Evolutionary conservation across 2,888 invertebrate genomes (phyloP).

Genomic region (Gerosis bhagava): DNA sequence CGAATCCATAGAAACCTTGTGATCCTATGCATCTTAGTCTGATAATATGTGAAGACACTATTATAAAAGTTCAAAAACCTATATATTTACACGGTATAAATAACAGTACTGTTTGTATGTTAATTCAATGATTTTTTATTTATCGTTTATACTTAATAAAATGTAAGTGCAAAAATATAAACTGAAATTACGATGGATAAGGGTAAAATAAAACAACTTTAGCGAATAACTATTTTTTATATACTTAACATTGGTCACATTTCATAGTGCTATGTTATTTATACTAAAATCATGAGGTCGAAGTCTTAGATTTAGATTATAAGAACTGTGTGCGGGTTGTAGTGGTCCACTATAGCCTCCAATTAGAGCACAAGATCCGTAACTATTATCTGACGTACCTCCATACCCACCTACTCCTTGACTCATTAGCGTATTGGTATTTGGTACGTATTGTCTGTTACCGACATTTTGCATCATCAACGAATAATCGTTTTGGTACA

Average conservation of each 20-base stretch:
- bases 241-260: conserved; percentile 11
- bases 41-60: too few species aligned
- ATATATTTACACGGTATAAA: too few species aligned
- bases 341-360: conserved; percentile 64
- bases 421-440: conserved; percentile 60
- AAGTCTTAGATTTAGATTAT: conserved; percentile 78
- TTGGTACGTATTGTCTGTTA: conserved; percentile 67
- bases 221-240: too few species aligned
- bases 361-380: conserved; percentile 69
- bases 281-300: conserved; percentile 83
- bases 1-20: too few species aligned
- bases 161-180: too few species aligned
- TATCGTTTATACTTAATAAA: too few species aligned
- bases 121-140: too few species aligned
- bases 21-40: too few species aligned
- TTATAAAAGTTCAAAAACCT: too few species aligned
- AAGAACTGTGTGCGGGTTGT: conserved; percentile 65
- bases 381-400: conserved; percentile 53
- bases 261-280: conserved; percentile 71
- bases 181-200: too few species aligned
- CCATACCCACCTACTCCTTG: conserved; percentile 62
- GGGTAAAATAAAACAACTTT: too few species aligned
- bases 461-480: conserved; percentile 74
- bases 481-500: conserved; percentile 75
- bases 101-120: too few species aligned